A percentile compares a stretch with the other conserved stretches of the same genome.
Evolutionary conservation across 35 echinoderm and acorn worm species (phyloP).

Genomic region (Acanthaster planci): DNA sequence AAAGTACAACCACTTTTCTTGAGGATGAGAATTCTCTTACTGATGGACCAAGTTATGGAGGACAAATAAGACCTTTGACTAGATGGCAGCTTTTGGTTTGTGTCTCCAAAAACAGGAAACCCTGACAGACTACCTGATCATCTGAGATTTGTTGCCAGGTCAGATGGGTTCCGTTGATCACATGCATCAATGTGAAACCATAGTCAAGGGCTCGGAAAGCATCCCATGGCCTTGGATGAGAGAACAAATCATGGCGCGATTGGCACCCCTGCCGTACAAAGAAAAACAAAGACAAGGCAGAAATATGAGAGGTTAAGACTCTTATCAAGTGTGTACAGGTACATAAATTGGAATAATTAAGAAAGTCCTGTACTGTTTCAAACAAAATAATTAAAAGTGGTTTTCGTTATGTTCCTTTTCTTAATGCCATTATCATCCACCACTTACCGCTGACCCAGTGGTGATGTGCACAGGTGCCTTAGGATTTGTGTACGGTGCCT

Average conservation of each 20-base stretch:
- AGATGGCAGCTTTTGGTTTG: no score
- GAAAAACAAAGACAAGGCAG: conserved; percentile 4
- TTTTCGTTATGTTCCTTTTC: no score
- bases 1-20: no score
- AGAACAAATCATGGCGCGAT: conserved; percentile 51
- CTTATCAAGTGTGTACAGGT: no score
- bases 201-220: conserved; percentile 76
- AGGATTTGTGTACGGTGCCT: conserved; percentile 77
- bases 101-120: no score
- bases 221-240: conserved; percentile 49
- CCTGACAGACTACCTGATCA: conserved; percentile 58
- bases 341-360: no score
- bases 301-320: not conserved
- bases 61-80: no score
- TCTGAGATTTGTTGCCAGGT: conserved; percentile 78
- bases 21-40: no score
- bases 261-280: conserved; percentile 68
- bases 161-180: conserved; percentile 70
- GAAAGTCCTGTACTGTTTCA: no score
- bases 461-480: conserved; percentile 76
- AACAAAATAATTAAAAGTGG: no score
- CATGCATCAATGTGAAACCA: conserved; percentile 70
- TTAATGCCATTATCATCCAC: no score
- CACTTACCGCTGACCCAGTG: conserved; percentile 88
- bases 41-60: no score